Evolutionary conservation across 2,888 invertebrate species (phyloP).

Genomic region (Gymnocheta viridis): DNA sequence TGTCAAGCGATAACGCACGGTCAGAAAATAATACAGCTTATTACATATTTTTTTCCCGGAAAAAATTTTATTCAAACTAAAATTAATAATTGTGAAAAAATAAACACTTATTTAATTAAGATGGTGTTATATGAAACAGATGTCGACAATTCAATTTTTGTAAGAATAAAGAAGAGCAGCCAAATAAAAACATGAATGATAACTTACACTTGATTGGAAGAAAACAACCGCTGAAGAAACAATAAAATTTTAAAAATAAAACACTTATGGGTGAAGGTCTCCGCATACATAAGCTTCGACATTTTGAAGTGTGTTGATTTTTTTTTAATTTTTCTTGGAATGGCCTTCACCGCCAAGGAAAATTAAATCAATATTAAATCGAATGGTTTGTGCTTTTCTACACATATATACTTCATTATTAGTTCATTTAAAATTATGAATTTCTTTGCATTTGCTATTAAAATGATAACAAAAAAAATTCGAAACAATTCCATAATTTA

Average conservation of each 20-base stretch:
- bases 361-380: conserved; percentile 54
- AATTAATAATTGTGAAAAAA: background rate
- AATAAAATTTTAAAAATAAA: conserved; percentile 58
- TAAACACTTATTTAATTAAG: conserved; percentile 57
- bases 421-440: background rate
- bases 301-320: conserved; percentile 61
- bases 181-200: conserved; percentile 39
- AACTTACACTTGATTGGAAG: conserved; percentile 26
- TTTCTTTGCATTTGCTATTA: background rate
- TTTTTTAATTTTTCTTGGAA: background rate
- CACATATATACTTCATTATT: background rate
- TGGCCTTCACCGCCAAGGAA: conserved; percentile 55
- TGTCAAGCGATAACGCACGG: background rate
- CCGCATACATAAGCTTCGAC: conserved; percentile 42
- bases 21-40: background rate
- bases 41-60: background rate
- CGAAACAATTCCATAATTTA: conserved; percentile 19
- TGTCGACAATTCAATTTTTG: conserved; percentile 44
- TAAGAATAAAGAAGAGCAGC: conserved; percentile 18
- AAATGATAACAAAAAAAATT: background rate
- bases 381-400: conserved; percentile 45
- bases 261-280: conserved; percentile 68
- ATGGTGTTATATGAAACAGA: conserved; percentile 69
- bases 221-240: conserved; percentile 6
- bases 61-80: background rate